phyloP scores from a whole-genome alignment of 1,140 invertebrate species.

The Tenebrio molitor region DNA sequence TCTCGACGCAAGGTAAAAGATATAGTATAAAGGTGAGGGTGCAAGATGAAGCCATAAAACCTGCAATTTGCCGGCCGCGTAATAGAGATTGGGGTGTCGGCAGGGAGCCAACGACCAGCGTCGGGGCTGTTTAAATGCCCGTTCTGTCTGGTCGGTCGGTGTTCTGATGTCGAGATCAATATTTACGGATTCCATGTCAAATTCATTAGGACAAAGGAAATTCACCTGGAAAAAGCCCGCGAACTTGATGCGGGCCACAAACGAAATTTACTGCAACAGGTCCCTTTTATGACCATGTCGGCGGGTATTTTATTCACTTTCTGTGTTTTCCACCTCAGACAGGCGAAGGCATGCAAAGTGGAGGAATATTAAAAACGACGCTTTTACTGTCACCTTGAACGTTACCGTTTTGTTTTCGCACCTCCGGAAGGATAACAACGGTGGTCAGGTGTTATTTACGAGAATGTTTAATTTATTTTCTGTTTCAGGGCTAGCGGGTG shows the following conservation, averaged over 20 bases:
- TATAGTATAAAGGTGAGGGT: slow-evolving; percentile 46
- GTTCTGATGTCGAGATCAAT: slow-evolving; percentile 32
- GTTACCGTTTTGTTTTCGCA: no score
- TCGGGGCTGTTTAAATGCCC: slow-evolving; percentile 36
- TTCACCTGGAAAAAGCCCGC: background rate
- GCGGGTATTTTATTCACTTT: slow-evolving; percentile 1
- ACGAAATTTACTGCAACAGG: slow-evolving; percentile 34
- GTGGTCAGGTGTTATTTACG: no score
- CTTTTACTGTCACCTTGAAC: no score
- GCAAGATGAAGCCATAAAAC: slow-evolving; percentile 58
- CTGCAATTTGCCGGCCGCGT: slow-evolving; percentile 57
- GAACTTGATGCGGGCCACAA: slow-evolving; percentile 14
- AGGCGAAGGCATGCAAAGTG: background rate
- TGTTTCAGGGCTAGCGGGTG: slow-evolving; percentile 9
- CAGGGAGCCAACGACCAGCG: slow-evolving; percentile 27
- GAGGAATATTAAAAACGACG: background rate
- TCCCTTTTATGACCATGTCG: slow-evolving; percentile 18
- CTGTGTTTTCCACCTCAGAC: background rate
- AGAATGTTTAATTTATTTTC: slow-evolving; percentile 3
- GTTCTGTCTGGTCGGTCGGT: slow-evolving; percentile 33
- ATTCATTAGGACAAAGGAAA: slow-evolving; percentile 29
- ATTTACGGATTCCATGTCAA: slow-evolving; percentile 34
- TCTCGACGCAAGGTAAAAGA: slow-evolving; percentile 28
- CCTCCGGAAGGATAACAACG: no score
- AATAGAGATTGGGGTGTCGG: slow-evolving; percentile 54